Conservation (phyloP, 64 coral and sea anemone genomes). For the Pocillopora damicornis region DNA sequence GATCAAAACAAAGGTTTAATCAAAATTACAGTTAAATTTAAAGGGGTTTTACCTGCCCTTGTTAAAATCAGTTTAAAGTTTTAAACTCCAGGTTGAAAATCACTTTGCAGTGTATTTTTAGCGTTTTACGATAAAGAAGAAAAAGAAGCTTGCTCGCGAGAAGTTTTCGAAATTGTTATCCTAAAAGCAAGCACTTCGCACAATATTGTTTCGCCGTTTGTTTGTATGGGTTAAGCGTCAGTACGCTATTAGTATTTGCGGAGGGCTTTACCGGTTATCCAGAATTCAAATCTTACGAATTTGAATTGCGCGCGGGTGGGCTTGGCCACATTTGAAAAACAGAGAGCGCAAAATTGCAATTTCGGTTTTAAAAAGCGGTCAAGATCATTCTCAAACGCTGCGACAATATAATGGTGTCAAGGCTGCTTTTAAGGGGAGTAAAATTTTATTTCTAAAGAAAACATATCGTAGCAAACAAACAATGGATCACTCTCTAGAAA, state of each 20-base stretch:
- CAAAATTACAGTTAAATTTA: no score
- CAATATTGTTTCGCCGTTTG: constrained; percentile 3
- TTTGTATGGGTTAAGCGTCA: neutral
- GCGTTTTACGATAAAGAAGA: no score
- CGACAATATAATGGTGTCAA: neutral
- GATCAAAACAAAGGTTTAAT: no score
- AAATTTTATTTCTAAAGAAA: constrained; percentile 15
- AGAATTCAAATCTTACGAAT: neutral
- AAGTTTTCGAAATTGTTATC: neutral
- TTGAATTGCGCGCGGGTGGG: neutral
- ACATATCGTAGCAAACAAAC: constrained; percentile 24
- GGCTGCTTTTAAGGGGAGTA: neutral
- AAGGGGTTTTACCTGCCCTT: no score
- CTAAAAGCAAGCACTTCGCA: neutral
- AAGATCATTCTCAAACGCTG: neutral
- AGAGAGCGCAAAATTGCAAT: constrained; percentile 1
- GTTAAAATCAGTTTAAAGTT: no score
- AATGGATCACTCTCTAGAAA: neutral
- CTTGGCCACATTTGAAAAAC: neutral
- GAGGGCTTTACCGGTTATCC: neutral
- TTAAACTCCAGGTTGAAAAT: no score
- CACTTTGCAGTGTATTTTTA: no score
- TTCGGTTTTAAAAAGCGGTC: neutral
- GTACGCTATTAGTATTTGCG: neutral
- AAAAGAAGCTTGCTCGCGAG: no score